phyloP scores from a whole-genome alignment of 2,113 vertebrate genomes.

The Macrotus californicus region DNA sequence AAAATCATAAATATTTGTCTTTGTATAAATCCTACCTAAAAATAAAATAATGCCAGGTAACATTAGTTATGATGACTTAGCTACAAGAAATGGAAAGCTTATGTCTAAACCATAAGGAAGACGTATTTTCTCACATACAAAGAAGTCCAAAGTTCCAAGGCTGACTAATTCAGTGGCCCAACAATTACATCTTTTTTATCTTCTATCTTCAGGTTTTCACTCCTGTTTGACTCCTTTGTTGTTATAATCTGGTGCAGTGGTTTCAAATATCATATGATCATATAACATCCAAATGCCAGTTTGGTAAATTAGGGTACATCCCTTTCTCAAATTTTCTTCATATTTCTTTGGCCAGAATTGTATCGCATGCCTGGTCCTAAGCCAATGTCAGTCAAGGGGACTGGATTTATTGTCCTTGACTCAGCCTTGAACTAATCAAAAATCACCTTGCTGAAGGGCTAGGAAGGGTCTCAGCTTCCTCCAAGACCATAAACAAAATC shows the following conservation, averaged over 20 bases:
- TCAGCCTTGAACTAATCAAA: not conserved
- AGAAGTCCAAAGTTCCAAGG: not conserved
- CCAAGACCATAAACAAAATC: not conserved
- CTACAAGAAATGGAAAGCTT: conserved; percentile 23
- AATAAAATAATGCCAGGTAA: conserved; percentile 15
- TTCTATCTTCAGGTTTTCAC: not conserved
- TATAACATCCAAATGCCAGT: not conserved
- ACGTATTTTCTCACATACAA: not conserved
- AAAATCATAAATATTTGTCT: not conserved
- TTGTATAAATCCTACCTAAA: conserved; percentile 16
- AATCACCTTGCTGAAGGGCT: not conserved
- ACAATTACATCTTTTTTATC: not conserved
- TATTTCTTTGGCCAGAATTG: not conserved
- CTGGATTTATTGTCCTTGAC: not conserved
- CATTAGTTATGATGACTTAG: not conserved
- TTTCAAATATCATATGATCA: not conserved
- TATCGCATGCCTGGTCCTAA: not conserved
- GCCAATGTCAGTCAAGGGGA: not conserved
- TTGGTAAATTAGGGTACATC: not conserved
- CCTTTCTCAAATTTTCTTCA: not conserved
- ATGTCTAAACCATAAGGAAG: not conserved
- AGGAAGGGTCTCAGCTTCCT: not conserved
- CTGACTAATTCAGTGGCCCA: conserved; percentile 4
- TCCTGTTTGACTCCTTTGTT: not conserved
- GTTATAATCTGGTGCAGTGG: not conserved